Conservation (phyloP, 2,113 vertebrate species). For the Glaucomys volans region DNA sequence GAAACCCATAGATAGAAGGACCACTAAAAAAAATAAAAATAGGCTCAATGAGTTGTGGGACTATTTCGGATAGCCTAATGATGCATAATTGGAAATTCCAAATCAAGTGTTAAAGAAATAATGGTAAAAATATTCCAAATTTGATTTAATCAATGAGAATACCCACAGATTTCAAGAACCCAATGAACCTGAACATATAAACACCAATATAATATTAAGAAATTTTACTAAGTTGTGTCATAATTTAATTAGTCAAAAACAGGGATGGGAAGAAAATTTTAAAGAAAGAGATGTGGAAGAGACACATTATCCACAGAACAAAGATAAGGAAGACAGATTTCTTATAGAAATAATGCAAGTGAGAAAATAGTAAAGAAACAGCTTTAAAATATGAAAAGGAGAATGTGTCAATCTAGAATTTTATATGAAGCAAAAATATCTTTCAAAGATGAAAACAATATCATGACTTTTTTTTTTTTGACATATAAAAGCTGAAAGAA, state of each 20-base stretch:
- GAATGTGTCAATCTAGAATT: not conserved
- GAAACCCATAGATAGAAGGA: not conserved
- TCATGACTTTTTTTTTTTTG: not conserved
- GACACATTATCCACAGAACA: not conserved
- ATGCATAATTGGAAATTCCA: not conserved
- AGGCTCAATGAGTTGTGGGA: not conserved
- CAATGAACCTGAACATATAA: not conserved
- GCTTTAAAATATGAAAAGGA: conserved; percentile 11
- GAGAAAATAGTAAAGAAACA: not conserved
- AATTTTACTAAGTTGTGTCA: not conserved
- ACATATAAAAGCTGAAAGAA: not conserved
- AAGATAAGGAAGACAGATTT: not conserved
- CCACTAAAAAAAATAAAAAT: not conserved
- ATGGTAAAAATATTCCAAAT: not conserved
- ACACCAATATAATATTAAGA: not conserved
- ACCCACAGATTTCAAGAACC: not conserved
- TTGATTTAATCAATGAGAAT: not conserved
- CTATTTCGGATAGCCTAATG: not conserved
- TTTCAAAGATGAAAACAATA: not conserved
- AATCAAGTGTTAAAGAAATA: not conserved
- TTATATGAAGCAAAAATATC: not conserved
- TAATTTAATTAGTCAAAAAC: not conserved
- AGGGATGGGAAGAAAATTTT: not conserved
- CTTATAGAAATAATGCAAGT: not conserved
- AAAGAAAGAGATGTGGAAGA: not conserved